Conservation (phyloP, 2,888 invertebrate species). For the Andrena hattorfiana region DNA sequence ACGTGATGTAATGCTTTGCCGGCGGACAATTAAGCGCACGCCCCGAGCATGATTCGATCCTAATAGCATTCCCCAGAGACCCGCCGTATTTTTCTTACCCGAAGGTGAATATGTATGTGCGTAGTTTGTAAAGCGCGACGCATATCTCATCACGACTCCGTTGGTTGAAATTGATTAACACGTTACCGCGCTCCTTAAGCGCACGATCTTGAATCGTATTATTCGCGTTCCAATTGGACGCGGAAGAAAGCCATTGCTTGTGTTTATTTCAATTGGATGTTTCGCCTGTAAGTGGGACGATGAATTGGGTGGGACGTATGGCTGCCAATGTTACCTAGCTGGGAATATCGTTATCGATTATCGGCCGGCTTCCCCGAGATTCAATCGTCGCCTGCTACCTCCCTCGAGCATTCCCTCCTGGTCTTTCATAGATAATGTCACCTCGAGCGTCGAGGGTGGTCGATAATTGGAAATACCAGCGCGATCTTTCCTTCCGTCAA, state of each 20-base stretch:
- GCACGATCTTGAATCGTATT: background rate
- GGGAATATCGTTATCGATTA: slow-evolving; percentile 66
- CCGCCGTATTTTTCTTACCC: background rate
- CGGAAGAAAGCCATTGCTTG: background rate
- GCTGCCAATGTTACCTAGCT: slow-evolving; percentile 11
- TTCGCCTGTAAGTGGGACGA: background rate
- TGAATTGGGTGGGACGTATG: slow-evolving; percentile 5
- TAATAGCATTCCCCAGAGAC: background rate
- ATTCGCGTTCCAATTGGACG: background rate
- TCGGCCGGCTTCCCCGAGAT: slow-evolving; percentile 30
- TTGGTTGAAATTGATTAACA: background rate
- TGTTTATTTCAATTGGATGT: background rate
- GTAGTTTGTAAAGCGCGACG: background rate
- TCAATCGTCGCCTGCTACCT: slow-evolving; percentile 19
- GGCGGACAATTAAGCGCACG: slow-evolving; percentile 15
- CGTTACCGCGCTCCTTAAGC: background rate
- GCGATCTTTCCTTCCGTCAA: background rate
- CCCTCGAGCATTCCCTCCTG: slow-evolving; percentile 6
- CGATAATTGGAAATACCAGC: slow-evolving; percentile 2
- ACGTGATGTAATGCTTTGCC: slow-evolving; percentile 23
- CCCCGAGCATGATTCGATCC: background rate
- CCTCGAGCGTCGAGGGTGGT: background rate
- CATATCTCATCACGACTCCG: background rate
- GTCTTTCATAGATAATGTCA: slow-evolving; percentile 20
- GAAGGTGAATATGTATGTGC: background rate